Conservation (phyloP, 1,140 invertebrate species). For the Patella vulgata region DNA sequence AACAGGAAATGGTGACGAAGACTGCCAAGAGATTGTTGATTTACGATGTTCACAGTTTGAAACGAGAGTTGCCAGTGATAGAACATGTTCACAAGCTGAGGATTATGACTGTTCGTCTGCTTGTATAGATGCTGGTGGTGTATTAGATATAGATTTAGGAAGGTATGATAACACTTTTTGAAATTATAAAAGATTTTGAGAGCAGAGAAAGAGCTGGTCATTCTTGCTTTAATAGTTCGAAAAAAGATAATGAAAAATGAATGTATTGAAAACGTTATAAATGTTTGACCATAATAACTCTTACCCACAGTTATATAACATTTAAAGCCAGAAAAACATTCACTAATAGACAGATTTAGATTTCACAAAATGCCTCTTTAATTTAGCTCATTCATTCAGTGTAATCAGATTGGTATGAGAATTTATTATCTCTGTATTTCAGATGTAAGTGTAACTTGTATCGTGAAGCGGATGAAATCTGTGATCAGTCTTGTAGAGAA, state of each 20-base stretch:
- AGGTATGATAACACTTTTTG: no score
- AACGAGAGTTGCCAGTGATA: slow-evolving; percentile 28
- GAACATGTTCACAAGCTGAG: slow-evolving; percentile 42
- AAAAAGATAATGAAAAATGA: no score
- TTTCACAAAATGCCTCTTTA: no score
- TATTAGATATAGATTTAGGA: slow-evolving; percentile 38
- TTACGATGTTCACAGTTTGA: slow-evolving; percentile 44
- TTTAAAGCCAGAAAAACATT: no score
- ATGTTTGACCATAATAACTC: no score
- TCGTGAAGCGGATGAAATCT: slow-evolving; percentile 45
- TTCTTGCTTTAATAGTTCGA: no score
- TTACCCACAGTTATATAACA: no score
- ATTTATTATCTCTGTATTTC: slow-evolving; percentile 18
- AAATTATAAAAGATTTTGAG: no score
- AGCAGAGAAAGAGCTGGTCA: no score
- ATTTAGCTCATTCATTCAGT: not conserved
- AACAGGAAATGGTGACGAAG: slow-evolving; percentile 41
- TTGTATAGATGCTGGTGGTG: slow-evolving; percentile 33
- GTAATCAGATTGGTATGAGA: not conserved
- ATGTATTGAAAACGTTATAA: no score
- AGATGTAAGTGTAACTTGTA: slow-evolving; percentile 56
- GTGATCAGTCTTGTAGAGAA: slow-evolving; percentile 44
- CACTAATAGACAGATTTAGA: no score
- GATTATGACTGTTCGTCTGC: slow-evolving; percentile 37
- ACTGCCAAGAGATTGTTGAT: slow-evolving; percentile 59